Evolutionary conservation across 2,113 vertebrate species (phyloP), one percentile per base, ranked within the genome.

Genomic region (Ahaetulla prasina): DNA sequence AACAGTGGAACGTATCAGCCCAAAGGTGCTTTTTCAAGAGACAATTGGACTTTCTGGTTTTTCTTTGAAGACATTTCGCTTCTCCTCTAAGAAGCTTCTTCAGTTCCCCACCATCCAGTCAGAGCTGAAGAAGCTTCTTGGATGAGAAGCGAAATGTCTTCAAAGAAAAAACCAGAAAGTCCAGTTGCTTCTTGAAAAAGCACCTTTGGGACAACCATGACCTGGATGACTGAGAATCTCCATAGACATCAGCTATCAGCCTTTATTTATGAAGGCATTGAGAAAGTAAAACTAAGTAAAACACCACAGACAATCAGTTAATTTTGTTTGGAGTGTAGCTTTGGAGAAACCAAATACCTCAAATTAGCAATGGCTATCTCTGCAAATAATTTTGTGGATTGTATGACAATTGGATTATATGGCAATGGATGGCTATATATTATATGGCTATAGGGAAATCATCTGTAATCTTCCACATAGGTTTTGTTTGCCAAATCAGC

Each of bases 381-480:
- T 27, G 89, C 91, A 0, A 74, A 96, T 94, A 96, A 93, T 1
- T 0, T 68, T 95, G 93, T 96, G 95, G 95, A 95, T 96, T 96
- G 95, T 94, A 90, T 57, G 94, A 95, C 0, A 22, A 95, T 60
- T 94, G 95, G 95, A 95, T 96, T 96, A 96, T 94, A 90, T 54
- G 94, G 95, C 0, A 22, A 95, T 60, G 95, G 92, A 92, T 93
- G 94, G n/a, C n/a, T n/a, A n/a, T n/a, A n/a, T n/a, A n/a, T n/a
- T n/a, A n/a, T n/a, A n/a, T n/a, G n/a, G n/a, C 91, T 94, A 93
- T 92, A 91, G 93, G 93, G 53, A 93, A 0, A 0, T 93, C 95
- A 93, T 94, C 95, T 93, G 94, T 96, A 96, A 96, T 96, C 95
- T 96, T 96, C 95, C 96, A 96, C 93, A 96, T 95, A 94, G 89